Base-by-base conservation (phyloP, 2,888 invertebrate genomes). In the Ditylenchus weischeri region DNA sequence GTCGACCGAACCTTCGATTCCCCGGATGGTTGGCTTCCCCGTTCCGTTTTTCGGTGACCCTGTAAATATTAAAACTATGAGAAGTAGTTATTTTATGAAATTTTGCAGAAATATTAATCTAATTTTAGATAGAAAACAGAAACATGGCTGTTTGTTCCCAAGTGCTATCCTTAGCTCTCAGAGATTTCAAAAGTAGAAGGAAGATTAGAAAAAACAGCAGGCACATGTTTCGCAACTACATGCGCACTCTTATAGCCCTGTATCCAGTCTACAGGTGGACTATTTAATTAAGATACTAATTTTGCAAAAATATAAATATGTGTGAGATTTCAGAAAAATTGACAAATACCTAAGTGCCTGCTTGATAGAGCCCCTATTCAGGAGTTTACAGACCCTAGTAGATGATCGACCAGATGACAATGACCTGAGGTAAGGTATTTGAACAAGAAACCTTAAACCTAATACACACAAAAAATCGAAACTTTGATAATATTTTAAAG, bases 181-280 rank as follows among this genome's bases (percentile, higher is more conserved):
- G 77, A 49, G 76, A 73, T 57, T 72, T 74, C 48, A 74, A 74
- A 18, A 60, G 54, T 0, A 58, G 68, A 23, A 21, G 57, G n/a
- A 62, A 68, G 38, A 68, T 68, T 59, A 64, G 77, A n/a, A 49
- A 57, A n/a, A 60, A 71, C 43, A 60, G 59, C 43, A 43, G 70
- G 11, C 48, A 35, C n/a, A 74, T 77, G 74, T 74, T 68, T 62
- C 62, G 74, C n/a, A 74, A 74, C 43, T 74, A 68, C 51, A 63
- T 73, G 21, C 67, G 76, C n/a, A 77, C 76, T 15, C 51, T 74
- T 19, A 57, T 60, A 11, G 76, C 77, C 43, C 60, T 74, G 38
- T 75, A 64, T 59, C 74, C 71, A 18, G 70, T 74, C 48, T 72
- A 74, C 58, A 72, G 71, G 71, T 71, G 18, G 15, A 18, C 51